Evolutionary conservation across 2,888 invertebrate species (phyloP).

Genomic region (Ceriagrion tenellum): DNA sequence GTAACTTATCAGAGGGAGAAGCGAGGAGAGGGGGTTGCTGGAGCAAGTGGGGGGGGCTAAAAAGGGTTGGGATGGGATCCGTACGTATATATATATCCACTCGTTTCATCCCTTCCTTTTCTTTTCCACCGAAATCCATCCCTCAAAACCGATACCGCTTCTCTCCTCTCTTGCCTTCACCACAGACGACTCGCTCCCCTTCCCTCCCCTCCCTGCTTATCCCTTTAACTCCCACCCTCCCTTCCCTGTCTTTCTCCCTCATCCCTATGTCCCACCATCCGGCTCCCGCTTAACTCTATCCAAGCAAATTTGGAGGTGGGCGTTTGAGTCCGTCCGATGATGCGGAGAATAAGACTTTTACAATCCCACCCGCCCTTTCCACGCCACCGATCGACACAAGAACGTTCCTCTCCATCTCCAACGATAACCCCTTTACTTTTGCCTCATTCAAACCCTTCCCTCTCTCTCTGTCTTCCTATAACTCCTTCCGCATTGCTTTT

Average conservation of each 20-base stretch:
- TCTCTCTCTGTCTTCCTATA: no score
- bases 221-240: neutral
- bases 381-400: neutral
- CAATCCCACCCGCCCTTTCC: neutral
- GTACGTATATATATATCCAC: neutral
- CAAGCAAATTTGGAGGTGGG: constrained; percentile 19
- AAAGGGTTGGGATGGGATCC: neutral
- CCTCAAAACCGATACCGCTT: neutral
- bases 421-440: neutral
- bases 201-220: neutral
- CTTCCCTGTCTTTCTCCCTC: neutral
- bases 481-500: neutral
- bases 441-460: no score
- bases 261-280: neutral
- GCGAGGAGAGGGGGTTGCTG: neutral
- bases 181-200: neutral
- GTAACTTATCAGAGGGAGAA: constrained; percentile 46
- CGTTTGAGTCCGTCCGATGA: constrained; percentile 63
- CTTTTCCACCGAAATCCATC: neutral
- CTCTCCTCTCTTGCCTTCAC: neutral
- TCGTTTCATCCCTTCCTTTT: constrained; percentile 6
- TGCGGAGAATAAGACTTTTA: constrained; percentile 60
- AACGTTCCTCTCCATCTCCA: neutral
- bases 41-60: neutral
- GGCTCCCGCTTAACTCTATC: constrained; percentile 26